Percentiles rank a stretch among this genome's conserved stretches.
Conservation (phyloP, 2,797 vertebrate species). For the Tenualosa thibaudeaui region DNA sequence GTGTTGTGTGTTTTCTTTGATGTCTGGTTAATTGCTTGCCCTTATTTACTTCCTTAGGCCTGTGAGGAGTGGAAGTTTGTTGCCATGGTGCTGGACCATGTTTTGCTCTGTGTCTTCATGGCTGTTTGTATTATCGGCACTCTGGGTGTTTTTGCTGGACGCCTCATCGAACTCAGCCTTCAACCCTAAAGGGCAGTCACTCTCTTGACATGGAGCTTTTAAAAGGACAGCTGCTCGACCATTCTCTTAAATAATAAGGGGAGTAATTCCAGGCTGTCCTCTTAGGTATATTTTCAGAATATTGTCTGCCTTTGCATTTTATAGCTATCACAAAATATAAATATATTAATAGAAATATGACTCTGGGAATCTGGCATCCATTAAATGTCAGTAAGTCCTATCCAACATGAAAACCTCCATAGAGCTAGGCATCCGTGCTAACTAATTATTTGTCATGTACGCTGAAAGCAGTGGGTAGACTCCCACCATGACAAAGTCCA, state of each 20-base stretch:
- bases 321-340: neutral
- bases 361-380: neutral
- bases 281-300: neutral
- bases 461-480: neutral
- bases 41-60: conserved; percentile 64
- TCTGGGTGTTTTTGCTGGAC: conserved; percentile 86
- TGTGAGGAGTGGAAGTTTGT: conserved; percentile 84
- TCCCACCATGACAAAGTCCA: neutral
- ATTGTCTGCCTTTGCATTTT: neutral
- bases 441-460: neutral
- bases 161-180: conserved; percentile 90
- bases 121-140: conserved; percentile 80
- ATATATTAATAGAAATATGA: neutral
- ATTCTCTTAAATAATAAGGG: too few relatives aligned
- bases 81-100: conserved; percentile 81
- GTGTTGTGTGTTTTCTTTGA: neutral
- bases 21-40: conserved; percentile 30
- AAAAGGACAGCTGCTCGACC: neutral
- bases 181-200: conserved; percentile 65
- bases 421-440: neutral
- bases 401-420: neutral
- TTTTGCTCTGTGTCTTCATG: conserved; percentile 85
- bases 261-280: neutral
- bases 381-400: neutral
- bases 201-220: neutral